Conservation (phyloP, 1,140 invertebrate species). For the Aphaenogaster rudis region DNA sequence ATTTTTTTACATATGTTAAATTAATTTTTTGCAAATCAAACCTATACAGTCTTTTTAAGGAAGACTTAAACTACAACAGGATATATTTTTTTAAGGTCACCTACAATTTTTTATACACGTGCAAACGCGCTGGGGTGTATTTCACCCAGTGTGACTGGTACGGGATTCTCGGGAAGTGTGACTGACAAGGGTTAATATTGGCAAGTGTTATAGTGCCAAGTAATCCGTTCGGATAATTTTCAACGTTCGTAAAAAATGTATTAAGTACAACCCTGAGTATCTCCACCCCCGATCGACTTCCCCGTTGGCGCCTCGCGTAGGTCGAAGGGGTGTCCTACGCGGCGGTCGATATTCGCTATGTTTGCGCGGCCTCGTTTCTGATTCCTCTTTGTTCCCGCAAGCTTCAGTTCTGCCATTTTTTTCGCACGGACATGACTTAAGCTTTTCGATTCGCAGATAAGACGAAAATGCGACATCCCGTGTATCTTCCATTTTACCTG, state of each 20-base stretch:
- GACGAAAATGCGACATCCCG: neutral
- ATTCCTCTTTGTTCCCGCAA: slow-evolving; percentile 39
- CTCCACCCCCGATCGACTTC: neutral
- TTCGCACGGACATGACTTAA: neutral
- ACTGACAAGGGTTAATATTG: neutral
- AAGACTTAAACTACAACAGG: too few relatives aligned
- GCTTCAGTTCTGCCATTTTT: slow-evolving; percentile 33
- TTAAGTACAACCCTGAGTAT: slow-evolving; percentile 16
- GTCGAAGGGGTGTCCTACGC: slow-evolving; percentile 35
- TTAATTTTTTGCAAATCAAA: too few relatives aligned
- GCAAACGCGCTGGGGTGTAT: too few relatives aligned
- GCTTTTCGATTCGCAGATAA: neutral
- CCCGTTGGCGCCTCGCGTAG: slow-evolving; percentile 20
- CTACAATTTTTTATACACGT: too few relatives aligned
- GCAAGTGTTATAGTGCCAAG: neutral
- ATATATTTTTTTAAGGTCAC: too few relatives aligned
- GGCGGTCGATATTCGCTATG: slow-evolving; percentile 65
- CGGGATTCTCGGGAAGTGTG: too few relatives aligned
- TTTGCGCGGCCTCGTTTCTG: slow-evolving; percentile 63
- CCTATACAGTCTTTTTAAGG: too few relatives aligned
- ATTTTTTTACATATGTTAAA: too few relatives aligned
- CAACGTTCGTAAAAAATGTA: neutral
- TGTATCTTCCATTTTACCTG: neutral
- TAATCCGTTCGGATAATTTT: neutral
- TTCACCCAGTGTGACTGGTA: too few relatives aligned